Percentiles rank a stretch among this genome's conserved stretches.
These are phyloP conservation scores for Origma solitaria DNA, from an alignment of 2,113 vertebrate species.

Conservation along the genomic window DNA sequence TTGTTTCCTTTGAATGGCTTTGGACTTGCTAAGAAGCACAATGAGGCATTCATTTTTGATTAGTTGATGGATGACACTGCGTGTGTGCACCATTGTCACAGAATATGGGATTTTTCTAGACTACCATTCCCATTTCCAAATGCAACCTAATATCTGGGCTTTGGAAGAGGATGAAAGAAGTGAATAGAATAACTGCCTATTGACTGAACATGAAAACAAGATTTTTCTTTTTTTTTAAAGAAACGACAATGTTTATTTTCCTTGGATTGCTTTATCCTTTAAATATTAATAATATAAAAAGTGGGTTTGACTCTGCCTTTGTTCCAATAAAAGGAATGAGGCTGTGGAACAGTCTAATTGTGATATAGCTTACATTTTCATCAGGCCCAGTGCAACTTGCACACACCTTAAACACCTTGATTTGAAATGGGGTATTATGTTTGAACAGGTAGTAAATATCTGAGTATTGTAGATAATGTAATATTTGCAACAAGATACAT, in stretches of 20 bases:
- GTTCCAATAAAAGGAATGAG: neutral
- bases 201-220: neutral
- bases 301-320: neutral
- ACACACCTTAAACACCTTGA: neutral
- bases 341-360: neutral
- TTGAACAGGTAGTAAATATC: neutral
- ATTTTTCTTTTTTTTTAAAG: neutral
- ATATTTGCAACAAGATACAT: neutral
- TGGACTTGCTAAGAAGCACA: neutral
- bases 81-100: neutral
- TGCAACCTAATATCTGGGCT: neutral
- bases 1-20: conserved; percentile 19
- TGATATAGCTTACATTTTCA: neutral
- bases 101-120: neutral
- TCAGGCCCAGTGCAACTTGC: neutral
- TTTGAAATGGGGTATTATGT: neutral
- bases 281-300: neutral
- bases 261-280: neutral
- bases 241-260: neutral
- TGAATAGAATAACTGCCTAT: neutral
- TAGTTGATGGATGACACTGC: conserved; percentile 19
- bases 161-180: neutral
- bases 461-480: neutral
- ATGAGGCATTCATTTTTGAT: conserved; percentile 32
- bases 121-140: neutral